Percentiles rank a stretch among this genome's conserved stretches.
Conservation (phyloP, 1,140 invertebrate species). For the Oncopodura yosiiana region DNA sequence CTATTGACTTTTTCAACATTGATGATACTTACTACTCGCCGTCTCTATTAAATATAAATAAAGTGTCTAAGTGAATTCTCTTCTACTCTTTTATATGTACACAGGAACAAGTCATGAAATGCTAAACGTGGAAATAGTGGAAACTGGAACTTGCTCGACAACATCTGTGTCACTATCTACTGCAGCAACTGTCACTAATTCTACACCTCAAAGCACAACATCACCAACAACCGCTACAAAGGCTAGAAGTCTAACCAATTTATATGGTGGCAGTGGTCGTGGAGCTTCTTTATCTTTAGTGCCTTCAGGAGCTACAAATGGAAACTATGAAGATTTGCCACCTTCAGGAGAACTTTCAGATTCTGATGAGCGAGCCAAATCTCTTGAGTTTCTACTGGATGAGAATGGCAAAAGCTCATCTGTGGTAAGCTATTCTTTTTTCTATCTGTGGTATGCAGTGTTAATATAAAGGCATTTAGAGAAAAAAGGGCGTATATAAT, state of each 20-base stretch:
- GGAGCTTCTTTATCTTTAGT: conserved; percentile 25
- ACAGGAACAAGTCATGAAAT: conserved; percentile 33
- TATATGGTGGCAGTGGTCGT: no score
- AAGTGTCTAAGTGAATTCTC: no score
- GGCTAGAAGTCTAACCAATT: conserved; percentile 30
- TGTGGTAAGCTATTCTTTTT: conserved; percentile 21
- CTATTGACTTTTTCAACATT: no score
- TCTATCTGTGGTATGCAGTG: not conserved
- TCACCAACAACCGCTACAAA: conserved; percentile 25
- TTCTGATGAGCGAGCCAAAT: conserved; percentile 33
- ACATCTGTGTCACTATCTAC: conserved; percentile 11
- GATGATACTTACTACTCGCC: no score
- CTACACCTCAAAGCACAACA: not conserved
- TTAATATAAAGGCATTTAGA: no score
- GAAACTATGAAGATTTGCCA: not conserved
- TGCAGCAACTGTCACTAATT: conserved; percentile 7
- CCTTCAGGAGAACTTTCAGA: conserved; percentile 18
- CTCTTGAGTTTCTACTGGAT: conserved; percentile 33
- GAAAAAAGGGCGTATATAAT: not conserved
- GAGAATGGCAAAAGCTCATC: conserved; percentile 30
- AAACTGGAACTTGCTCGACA: conserved; percentile 15
- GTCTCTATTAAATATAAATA: no score
- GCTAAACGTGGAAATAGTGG: conserved; percentile 27
- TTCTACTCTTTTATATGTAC: no score
- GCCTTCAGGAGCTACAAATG: not conserved